phyloP scores from a whole-genome alignment of 2,113 vertebrate species.

The Microcebus griseorufus region DNA sequence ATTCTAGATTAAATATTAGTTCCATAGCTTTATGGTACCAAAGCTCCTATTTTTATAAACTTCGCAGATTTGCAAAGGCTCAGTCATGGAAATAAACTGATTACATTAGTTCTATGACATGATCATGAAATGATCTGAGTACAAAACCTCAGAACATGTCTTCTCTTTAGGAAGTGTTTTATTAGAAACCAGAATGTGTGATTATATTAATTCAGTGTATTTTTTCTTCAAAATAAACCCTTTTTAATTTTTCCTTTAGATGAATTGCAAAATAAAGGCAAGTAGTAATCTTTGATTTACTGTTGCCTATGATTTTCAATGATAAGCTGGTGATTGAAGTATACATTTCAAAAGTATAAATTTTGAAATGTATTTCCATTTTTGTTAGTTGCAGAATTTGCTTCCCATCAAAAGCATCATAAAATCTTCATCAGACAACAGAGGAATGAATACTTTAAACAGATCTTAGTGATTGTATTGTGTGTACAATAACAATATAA shows the following conservation, averaged over 20 bases:
- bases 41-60: background rate
- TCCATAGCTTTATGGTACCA: background rate
- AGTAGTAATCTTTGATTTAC: constrained; percentile 43
- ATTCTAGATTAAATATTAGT: background rate
- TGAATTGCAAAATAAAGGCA: background rate
- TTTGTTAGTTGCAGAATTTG: constrained; percentile 40
- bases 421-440: constrained; percentile 33
- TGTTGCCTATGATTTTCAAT: constrained; percentile 30
- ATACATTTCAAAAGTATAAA: constrained; percentile 1
- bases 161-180: background rate
- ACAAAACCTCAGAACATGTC: background rate
- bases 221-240: background rate
- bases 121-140: background rate
- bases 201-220: background rate
- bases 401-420: constrained; percentile 53
- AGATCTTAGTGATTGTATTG: constrained; percentile 67
- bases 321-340: constrained; percentile 27
- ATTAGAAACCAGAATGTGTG: background rate
- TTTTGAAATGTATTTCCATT: constrained; percentile 31
- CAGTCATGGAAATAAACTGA: background rate
- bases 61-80: background rate
- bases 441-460: constrained; percentile 49
- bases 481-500: constrained; percentile 67
- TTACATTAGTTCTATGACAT: background rate
- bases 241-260: background rate